phyloP scores from a whole-genome alignment of 1,140 invertebrate genomes.

The Psix sp. region DNA sequence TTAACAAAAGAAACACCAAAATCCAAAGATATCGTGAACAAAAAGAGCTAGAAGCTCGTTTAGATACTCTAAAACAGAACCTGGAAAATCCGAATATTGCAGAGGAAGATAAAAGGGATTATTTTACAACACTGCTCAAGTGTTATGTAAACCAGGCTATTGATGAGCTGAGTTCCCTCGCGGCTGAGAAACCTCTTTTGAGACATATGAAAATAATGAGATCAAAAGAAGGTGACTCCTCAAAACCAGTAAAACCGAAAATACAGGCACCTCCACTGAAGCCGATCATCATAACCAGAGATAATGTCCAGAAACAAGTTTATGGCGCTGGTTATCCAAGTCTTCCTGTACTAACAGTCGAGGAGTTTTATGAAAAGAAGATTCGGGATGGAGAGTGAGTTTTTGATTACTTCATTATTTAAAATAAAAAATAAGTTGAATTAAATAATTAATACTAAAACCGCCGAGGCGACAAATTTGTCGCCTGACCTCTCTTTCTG shows the following conservation, averaged over 20 bases:
- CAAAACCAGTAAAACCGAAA: conserved; percentile 70
- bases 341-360: conserved; percentile 92
- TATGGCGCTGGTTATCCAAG: conserved; percentile 97
- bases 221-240: conserved; percentile 39
- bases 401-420: conserved; percentile 6
- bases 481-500: no score
- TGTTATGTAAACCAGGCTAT: conserved; percentile 85
- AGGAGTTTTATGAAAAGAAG: conserved; percentile 96
- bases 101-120: conserved; percentile 89
- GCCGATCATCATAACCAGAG: conserved; percentile 95
- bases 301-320: conserved; percentile 93
- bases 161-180: conserved; percentile 87
- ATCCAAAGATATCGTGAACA: conserved; percentile 87
- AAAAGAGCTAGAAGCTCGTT: conserved; percentile 86
- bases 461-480: no score
- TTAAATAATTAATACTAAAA: no score
- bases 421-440: neutral
- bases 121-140: conserved; percentile 88
- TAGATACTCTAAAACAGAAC: conserved; percentile 81
- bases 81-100: conserved; percentile 82
- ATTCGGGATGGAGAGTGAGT: conserved; percentile 87
- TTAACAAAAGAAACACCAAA: conserved; percentile 82
- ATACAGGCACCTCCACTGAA: conserved; percentile 80
- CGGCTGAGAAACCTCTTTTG: conserved; percentile 85
- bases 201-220: conserved; percentile 80